Percentiles rank a stretch among this genome's conserved stretches.
Evolutionary conservation across 2,888 invertebrate species (phyloP).

Genomic region (Trachelus tabidus): DNA sequence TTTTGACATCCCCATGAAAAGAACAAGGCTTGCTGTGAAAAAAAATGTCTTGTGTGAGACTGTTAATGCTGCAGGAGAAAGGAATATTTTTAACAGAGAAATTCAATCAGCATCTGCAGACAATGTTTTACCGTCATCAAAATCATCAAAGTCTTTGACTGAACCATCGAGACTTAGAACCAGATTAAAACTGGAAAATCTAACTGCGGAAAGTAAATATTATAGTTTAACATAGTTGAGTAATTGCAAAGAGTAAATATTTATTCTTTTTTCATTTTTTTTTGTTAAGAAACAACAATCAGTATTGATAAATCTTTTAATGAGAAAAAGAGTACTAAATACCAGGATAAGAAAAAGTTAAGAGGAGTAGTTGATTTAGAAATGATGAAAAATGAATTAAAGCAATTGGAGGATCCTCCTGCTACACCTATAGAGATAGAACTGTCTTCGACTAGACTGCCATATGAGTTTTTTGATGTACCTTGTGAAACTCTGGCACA

Average conservation of each 20-base stretch:
- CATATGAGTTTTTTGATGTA: slow-evolving; percentile 63
- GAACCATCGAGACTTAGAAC: no score
- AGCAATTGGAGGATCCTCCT: slow-evolving; percentile 60
- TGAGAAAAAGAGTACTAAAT: slow-evolving; percentile 1
- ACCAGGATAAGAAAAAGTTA: slow-evolving; percentile 28
- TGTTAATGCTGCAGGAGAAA: not conserved
- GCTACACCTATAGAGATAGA: slow-evolving; percentile 47
- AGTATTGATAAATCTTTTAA: not conserved
- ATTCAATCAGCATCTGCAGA: no score
- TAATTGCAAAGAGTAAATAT: not conserved
- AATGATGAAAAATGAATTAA: slow-evolving; percentile 50
- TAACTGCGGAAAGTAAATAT: no score
- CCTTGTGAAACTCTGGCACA: slow-evolving; percentile 69
- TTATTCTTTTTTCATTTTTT: not conserved
- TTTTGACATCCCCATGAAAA: no score
- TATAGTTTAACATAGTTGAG: no score
- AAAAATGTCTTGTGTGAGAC: not conserved
- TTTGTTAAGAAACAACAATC: not conserved
- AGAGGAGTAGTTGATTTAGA: slow-evolving; percentile 43
- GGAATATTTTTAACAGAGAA: not conserved
- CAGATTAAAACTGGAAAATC: no score
- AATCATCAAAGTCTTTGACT: no score
- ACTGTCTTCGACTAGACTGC: slow-evolving; percentile 48
- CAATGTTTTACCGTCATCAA: no score
- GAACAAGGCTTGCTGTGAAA: no score